phyloP scores from a whole-genome alignment of 2,888 invertebrate species.

The Glyphotaelius pellucidus region DNA sequence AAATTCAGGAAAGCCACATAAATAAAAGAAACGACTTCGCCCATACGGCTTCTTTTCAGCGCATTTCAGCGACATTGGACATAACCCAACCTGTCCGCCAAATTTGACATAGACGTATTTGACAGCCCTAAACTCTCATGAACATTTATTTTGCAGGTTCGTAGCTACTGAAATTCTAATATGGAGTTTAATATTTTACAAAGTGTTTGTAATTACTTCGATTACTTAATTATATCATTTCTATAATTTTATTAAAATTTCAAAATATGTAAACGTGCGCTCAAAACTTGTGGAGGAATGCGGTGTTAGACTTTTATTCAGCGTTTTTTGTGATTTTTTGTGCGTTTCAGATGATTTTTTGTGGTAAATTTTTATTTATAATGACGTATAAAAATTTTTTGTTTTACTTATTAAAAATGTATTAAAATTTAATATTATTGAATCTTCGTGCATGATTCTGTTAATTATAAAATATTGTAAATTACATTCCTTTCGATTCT shows the following conservation, averaged over 20 bases:
- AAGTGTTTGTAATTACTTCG: neutral
- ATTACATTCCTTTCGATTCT: neutral
- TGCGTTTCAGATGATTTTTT: neutral
- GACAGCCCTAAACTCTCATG: slow-evolving; percentile 39
- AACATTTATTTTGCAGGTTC: slow-evolving; percentile 38
- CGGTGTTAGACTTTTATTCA: neutral
- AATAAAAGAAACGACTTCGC: slow-evolving; percentile 34
- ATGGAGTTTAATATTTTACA: neutral
- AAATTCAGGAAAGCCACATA: slow-evolving; percentile 22
- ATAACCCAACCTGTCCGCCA: slow-evolving; percentile 56
- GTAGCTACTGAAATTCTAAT: neutral
- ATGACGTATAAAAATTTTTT: too few species aligned
- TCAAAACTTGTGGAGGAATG: neutral
- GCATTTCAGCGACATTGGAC: slow-evolving; percentile 38
- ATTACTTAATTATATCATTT: neutral
- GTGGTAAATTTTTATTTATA: too few species aligned
- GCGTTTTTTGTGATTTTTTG: too few species aligned
- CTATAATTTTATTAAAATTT: neutral
- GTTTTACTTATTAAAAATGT: too few species aligned
- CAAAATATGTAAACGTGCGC: neutral
- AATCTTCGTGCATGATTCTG: neutral
- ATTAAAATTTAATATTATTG: neutral
- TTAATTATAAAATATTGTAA: neutral
- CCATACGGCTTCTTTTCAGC: slow-evolving; percentile 48
- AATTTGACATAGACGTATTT: slow-evolving; percentile 45